Percentiles rank a stretch among this genome's conserved stretches.
phyloP scores from a whole-genome alignment of 2,888 invertebrate genomes.

The Tiliacea aurago region DNA sequence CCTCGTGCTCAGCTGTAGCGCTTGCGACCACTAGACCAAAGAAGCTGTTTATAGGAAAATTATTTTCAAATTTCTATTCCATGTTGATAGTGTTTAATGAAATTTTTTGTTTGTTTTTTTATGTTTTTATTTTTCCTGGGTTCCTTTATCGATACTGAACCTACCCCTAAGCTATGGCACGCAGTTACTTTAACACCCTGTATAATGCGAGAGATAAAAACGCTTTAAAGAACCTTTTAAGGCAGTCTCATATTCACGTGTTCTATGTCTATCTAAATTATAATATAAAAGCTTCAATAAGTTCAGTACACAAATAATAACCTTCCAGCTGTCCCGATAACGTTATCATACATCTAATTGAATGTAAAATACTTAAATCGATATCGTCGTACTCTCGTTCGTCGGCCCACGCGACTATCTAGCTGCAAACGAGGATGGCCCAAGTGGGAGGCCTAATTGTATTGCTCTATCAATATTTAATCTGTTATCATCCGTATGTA shows the following conservation, averaged over 20 bases:
- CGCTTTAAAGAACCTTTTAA: not conserved
- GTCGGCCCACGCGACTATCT: conserved; percentile 30
- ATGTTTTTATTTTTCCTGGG: no score
- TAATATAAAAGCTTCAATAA: conserved; percentile 20
- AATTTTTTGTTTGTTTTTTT: no score
- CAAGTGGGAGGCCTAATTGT: conserved; percentile 58
- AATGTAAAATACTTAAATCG: conserved; percentile 37
- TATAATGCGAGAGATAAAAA: not conserved
- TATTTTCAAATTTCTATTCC: not conserved
- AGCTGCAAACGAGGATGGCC: conserved; percentile 27
- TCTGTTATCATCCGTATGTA: conserved; percentile 72
- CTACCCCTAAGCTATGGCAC: no score
- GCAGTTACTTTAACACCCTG: no score
- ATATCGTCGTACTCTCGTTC: conserved; percentile 28
- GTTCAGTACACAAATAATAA: conserved; percentile 5
- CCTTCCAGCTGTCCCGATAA: conserved; percentile 2
- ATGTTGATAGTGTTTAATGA: not conserved
- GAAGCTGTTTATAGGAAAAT: not conserved
- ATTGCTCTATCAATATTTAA: conserved; percentile 75
- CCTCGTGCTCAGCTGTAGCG: no score
- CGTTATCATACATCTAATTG: conserved; percentile 36
- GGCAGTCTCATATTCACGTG: not conserved
- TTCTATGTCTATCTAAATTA: conserved; percentile 9
- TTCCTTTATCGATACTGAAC: no score
- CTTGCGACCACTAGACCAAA: no score